Evolutionary conservation across 2,113 vertebrate species (phyloP).

Genomic region (Andinoacara biseriatus): DNA sequence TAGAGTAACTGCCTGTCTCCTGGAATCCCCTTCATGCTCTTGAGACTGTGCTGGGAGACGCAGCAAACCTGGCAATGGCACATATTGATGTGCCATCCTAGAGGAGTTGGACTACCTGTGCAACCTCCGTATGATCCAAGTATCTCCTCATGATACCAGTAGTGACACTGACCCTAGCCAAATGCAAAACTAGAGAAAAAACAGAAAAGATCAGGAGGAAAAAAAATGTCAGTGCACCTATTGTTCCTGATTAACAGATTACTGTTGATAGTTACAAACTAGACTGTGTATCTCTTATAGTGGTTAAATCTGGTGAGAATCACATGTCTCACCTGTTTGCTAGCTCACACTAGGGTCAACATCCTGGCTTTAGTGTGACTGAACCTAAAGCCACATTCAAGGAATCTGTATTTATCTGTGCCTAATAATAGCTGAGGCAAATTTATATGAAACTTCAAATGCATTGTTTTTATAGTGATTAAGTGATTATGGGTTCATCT

Average conservation of each 20-base stretch:
- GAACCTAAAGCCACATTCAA: not conserved
- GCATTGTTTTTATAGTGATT: not conserved
- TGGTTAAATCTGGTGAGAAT: not conserved
- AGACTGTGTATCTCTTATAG: not conserved
- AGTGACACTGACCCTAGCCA: no score
- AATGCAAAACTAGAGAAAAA: no score
- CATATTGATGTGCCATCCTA: no score
- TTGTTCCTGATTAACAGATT: not conserved
- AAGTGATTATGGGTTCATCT: not conserved
- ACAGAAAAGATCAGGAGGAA: no score
- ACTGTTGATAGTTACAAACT: not conserved
- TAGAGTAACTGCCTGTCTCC: no score
- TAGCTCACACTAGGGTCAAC: not conserved
- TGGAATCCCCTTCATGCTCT: no score
- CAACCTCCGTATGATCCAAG: no score
- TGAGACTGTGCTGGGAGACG: no score
- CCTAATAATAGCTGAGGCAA: not conserved
- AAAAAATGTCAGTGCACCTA: no score
- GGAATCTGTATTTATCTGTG: not conserved
- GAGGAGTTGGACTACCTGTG: no score
- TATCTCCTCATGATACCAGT: no score
- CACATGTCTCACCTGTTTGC: not conserved
- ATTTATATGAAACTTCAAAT: slow-evolving; percentile 6
- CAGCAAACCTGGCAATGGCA: no score
- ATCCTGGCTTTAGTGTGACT: not conserved